Percentiles rank a stretch among this genome's conserved stretches.
Conservation (phyloP, 2,888 invertebrate species). For the Chrysomela aeneicollis region DNA sequence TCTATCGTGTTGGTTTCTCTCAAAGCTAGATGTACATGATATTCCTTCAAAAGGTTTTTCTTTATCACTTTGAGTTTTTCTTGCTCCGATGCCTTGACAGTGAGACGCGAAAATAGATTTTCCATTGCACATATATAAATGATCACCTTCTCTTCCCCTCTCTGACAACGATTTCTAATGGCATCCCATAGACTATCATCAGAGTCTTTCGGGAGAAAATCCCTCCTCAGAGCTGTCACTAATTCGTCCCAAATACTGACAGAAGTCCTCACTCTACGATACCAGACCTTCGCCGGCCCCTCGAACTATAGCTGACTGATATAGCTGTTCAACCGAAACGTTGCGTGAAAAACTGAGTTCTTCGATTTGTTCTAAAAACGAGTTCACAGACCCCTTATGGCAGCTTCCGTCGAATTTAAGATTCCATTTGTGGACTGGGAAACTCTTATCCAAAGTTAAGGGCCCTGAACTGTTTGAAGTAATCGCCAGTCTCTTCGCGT, state of each 20-base stretch:
- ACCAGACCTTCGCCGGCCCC: constrained; percentile 12
- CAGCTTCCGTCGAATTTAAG: constrained; percentile 6
- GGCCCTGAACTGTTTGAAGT: too few relatives aligned
- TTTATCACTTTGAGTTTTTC: neutral
- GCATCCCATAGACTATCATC: constrained; percentile 9
- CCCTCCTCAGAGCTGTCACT: too few relatives aligned
- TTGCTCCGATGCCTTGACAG: neutral
- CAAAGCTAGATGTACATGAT: too few relatives aligned
- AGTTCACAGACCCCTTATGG: too few relatives aligned
- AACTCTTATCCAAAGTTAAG: constrained; percentile 4
- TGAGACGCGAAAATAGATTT: constrained; percentile 10
- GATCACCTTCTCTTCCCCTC: constrained; percentile 10
- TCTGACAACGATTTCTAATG: constrained; percentile 6
- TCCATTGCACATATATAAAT: constrained; percentile 16
- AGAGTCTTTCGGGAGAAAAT: too few relatives aligned
- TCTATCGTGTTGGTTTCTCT: too few relatives aligned
- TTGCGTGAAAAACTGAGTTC: too few relatives aligned
- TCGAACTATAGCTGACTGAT: constrained; percentile 14
- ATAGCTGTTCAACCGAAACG: too few relatives aligned
- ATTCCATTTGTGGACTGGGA: constrained; percentile 12
- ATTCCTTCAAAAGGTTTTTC: too few relatives aligned
- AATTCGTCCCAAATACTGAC: constrained; percentile 17
- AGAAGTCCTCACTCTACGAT: neutral
- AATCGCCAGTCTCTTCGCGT: too few relatives aligned
- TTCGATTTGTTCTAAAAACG: too few relatives aligned